These are phyloP conservation scores for Auanema sp. DNA, from an alignment of 2,888 invertebrate genomes.

Conservation along the genomic window DNA sequence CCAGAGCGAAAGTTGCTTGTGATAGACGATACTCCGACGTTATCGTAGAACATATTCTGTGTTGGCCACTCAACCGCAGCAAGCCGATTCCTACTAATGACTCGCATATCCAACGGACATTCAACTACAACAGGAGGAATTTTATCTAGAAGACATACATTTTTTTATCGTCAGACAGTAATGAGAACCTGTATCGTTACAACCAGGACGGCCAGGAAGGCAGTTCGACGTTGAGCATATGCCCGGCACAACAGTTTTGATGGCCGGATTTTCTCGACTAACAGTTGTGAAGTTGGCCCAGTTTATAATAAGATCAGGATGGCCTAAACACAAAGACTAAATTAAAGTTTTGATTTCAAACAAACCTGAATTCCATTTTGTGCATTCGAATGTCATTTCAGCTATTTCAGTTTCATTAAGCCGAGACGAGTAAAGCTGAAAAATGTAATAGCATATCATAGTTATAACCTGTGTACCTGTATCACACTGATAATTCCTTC, in stretches of 20 bases:
- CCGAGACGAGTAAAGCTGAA: constrained; percentile 12
- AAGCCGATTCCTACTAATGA: not conserved
- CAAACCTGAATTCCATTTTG: constrained; percentile 7
- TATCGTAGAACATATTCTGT: constrained; percentile 10
- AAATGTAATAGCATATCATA: not conserved
- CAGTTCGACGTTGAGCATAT: constrained; percentile 17
- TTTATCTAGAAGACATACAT: constrained; percentile 11
- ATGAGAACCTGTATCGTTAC: not conserved
- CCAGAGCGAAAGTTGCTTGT: constrained; percentile 16
- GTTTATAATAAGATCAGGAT: constrained; percentile 10
- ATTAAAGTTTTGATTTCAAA: not conserved
- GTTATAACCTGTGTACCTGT: not conserved
- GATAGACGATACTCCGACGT: constrained; percentile 13
- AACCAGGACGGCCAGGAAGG: constrained; percentile 14
- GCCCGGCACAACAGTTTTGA: constrained; percentile 11
- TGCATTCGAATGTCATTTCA: constrained; percentile 13
- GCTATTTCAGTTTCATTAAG: constrained; percentile 12
- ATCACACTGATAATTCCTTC: constrained; percentile 18
- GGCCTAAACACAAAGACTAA: not conserved
- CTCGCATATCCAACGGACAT: constrained; percentile 10
- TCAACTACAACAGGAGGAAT: constrained; percentile 15
- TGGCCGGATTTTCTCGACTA: constrained; percentile 9
- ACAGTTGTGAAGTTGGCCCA: constrained; percentile 18
- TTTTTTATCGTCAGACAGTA: too few relatives aligned
- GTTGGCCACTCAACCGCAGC: constrained; percentile 10